Evolutionary conservation across 2,888 invertebrate genomes (phyloP).

Genomic region (Caenorhabditis sinica): DNA sequence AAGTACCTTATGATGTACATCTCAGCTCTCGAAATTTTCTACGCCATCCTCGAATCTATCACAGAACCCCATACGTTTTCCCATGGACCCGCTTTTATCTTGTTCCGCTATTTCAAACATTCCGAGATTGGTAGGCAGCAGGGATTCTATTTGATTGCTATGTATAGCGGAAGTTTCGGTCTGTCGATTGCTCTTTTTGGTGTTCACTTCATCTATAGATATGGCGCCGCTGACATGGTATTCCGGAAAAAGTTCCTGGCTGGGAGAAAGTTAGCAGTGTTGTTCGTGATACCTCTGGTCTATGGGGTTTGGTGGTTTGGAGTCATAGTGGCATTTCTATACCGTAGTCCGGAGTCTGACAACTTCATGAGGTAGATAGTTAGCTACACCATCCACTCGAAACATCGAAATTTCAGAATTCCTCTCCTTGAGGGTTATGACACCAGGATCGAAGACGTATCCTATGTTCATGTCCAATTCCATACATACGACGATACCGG

Average conservation of each 20-base stretch:
- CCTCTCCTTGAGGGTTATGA: neutral
- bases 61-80: neutral
- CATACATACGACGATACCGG: neutral
- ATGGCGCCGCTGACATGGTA: neutral
- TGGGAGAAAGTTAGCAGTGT: neutral
- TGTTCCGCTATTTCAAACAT: conserved; percentile 27
- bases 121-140: neutral
- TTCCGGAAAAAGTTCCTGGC: conserved; percentile 22
- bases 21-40: neutral
- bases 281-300: neutral
- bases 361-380: neutral
- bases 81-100: neutral
- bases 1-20: neutral
- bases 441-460: conserved; percentile 1
- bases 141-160: neutral
- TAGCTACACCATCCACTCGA: neutral
- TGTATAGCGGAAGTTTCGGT: conserved; percentile 37
- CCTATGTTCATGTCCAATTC: neutral
- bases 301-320: conserved; percentile 22
- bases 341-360: neutral
- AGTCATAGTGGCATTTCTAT: neutral
- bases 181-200: conserved; percentile 20
- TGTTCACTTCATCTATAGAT: conserved; percentile 36
- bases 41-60: neutral
- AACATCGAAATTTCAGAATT: neutral